Percentiles rank a stretch among this genome's conserved stretches.
These are phyloP conservation scores for Mus pahari DNA, from an alignment of 2,113 vertebrate genomes.

Conservation along the genomic window DNA sequence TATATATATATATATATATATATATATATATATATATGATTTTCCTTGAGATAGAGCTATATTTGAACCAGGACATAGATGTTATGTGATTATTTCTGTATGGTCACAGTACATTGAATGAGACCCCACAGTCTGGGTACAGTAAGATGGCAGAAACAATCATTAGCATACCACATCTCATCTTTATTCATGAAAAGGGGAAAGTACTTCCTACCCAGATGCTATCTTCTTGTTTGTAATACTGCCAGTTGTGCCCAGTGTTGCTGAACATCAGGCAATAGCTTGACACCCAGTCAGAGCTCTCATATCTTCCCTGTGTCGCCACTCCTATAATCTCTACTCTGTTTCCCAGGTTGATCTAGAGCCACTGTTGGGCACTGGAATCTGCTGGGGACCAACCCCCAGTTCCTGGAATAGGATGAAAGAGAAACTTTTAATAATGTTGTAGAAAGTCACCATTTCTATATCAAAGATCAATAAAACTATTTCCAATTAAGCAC, in stretches of 20 bases:
- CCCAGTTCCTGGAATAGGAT: constrained; percentile 89
- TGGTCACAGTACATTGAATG: neutral
- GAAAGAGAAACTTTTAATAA: constrained; percentile 7
- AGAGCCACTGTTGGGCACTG: constrained; percentile 94
- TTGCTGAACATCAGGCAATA: constrained; percentile 96
- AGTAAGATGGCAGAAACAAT: neutral
- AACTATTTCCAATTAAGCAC: neutral
- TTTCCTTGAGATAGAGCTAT: neutral
- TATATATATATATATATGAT: neutral
- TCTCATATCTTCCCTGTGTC: constrained; percentile 94
- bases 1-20: too few species aligned
- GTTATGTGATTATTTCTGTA: constrained; percentile 18
- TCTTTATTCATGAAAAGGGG: neutral
- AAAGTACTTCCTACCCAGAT: constrained; percentile 86
- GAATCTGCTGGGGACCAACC: constrained; percentile 95
- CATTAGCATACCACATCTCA: neutral
- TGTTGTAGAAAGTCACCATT: neutral
- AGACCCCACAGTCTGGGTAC: neutral
- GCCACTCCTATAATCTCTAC: constrained; percentile 94
- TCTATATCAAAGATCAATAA: neutral
- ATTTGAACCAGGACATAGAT: neutral
- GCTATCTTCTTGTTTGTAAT: constrained; percentile 92
- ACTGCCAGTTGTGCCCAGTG: constrained; percentile 95
- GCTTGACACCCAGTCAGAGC: constrained; percentile 96
- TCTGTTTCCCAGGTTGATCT: constrained; percentile 94